Base-by-base conservation (phyloP, 2,888 invertebrate species). In the Helicoverpa assulta region DNA sequence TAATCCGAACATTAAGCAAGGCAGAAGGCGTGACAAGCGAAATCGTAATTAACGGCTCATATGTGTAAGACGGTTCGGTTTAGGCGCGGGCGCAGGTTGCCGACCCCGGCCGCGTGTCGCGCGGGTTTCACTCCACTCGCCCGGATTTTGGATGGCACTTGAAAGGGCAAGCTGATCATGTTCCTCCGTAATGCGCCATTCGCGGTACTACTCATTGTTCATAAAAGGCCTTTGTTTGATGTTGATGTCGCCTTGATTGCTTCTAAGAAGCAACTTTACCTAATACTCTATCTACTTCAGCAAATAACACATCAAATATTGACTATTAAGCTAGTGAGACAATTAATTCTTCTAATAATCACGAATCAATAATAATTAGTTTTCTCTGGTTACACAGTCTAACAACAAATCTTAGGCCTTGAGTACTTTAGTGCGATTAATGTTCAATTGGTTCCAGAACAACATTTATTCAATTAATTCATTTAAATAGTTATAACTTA, bases 21-120 rank as follows among this genome's bases (percentile, higher is more conserved):
- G 86, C 94, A 94, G 88, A 85, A 90, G 86, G 90, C 95, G 94
- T 95, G 95, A 95, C 94, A 92, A 87, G 92, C 93, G 92, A 93
- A 92, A 93, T 90, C 89, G 91, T 93, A 94, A 94, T 95, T 94
- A 94, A 91, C 92, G 90, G 86, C 86, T 86, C 83, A 85, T 91
- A 91, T 73, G 65, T 68, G 77, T 80, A 81, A 81, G 79, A 71
- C 67, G 58, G 47, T 67, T 40, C 14, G 68, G 76, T 80, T 76
- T 65, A 73, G 87, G 85, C 81, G 84, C 86, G 65, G 75, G 71
- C 77, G 80, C 76, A 63, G 89, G 88, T 71, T 87, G 85, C 85
- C 88, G 88, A 90, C 90, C 90, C 85, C 88, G 75, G 54, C 26
- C 58, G 65, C 70, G 66, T 75, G 70, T 71, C 78, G 68, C 73